Evolutionary conservation across 2,113 vertebrate species (phyloP).

Genomic region (Tragelaphus scriptus): DNA sequence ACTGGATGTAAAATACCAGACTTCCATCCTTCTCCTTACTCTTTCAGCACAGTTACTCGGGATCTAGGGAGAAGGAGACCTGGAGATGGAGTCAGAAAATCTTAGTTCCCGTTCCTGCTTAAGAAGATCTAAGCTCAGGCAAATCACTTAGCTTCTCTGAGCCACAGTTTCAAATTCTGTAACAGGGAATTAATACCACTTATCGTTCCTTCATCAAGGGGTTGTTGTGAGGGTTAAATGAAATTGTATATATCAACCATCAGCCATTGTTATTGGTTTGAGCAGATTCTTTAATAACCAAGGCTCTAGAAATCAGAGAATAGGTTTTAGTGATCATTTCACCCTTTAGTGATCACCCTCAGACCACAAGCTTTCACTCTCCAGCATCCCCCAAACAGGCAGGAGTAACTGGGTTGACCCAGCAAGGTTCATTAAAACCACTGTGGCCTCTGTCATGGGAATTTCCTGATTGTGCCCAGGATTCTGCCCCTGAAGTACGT

Average conservation of each 20-base stretch:
- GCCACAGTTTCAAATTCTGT: not conserved
- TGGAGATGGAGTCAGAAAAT: not conserved
- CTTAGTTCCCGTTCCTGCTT: not conserved
- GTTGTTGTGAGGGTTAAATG: not conserved
- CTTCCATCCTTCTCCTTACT: not conserved
- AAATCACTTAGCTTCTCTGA: not conserved
- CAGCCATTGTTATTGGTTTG: not conserved
- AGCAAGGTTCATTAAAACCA: not conserved
- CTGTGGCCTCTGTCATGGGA: not conserved
- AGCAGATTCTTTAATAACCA: not conserved
- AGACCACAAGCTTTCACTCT: not conserved
- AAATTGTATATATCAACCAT: not conserved
- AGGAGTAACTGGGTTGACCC: not conserved
- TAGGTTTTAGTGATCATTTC: not conserved
- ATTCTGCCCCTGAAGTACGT: slow-evolving; percentile 74
- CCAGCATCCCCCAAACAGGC: not conserved
- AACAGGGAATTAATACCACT: not conserved
- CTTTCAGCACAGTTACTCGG: not conserved
- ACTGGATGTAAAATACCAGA: not conserved
- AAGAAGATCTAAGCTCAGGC: not conserved
- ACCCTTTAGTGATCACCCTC: no score
- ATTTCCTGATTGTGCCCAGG: slow-evolving; percentile 39
- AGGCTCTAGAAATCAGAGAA: not conserved
- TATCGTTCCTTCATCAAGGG: not conserved
- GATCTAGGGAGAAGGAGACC: not conserved